Conservation (phyloP, 53 echinoderm and acorn worm genomes). For the Holothuria scabra region DNA sequence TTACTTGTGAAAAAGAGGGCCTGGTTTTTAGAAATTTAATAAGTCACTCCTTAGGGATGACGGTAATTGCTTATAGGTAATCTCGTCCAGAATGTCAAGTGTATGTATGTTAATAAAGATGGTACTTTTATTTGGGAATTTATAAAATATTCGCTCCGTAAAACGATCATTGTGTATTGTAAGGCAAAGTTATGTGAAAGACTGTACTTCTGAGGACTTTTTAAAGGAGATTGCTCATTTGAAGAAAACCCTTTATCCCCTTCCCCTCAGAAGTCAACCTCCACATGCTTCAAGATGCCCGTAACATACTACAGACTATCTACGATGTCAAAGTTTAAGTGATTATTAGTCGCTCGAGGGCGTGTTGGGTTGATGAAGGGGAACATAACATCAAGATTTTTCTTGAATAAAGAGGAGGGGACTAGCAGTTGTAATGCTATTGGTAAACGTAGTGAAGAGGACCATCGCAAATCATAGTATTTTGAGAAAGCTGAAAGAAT, state of each 20-base stretch:
- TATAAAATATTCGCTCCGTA: constrained; percentile 29
- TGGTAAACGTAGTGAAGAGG: neutral
- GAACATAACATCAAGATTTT: constrained; percentile 25
- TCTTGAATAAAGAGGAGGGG: constrained; percentile 32
- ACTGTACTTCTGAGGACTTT: neutral
- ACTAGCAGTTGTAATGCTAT: constrained; percentile 20
- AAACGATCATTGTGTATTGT: neutral
- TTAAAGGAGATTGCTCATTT: neutral
- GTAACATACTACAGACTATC: constrained; percentile 29
- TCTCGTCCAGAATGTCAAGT: neutral
- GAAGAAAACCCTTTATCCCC: neutral
- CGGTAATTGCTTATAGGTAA: no score
- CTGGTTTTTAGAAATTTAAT: no score
- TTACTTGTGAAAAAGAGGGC: no score
- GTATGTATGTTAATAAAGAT: neutral
- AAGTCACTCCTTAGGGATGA: no score
- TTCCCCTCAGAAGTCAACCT: neutral
- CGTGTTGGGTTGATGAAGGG: constrained; percentile 37
- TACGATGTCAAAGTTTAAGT: constrained; percentile 17
- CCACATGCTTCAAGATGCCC: neutral
- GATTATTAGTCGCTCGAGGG: constrained; percentile 30
- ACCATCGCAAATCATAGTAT: neutral
- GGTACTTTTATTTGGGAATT: constrained; percentile 11
- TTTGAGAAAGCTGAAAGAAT: neutral
- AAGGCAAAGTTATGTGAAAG: constrained; percentile 27